phyloP scores from a whole-genome alignment of 1,140 invertebrate species.

The Neodiprion lecontei region DNA sequence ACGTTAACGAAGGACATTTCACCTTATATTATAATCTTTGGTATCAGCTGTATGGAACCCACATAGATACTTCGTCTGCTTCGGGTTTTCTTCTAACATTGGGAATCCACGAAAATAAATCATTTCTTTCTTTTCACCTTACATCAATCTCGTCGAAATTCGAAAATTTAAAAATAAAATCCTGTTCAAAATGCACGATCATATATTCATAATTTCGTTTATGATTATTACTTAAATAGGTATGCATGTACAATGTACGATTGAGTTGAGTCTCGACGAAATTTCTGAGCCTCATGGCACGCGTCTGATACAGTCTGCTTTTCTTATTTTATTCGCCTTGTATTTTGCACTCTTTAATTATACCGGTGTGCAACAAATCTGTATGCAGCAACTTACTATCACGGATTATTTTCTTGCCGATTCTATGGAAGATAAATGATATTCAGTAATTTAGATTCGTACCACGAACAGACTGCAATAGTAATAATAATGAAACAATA shows the following conservation, averaged over 20 bases:
- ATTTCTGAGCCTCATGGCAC: neutral
- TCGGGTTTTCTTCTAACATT: neutral
- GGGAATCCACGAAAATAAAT: neutral
- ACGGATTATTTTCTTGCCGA: neutral
- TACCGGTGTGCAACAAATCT: neutral
- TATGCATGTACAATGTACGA: neutral
- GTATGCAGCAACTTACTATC: neutral
- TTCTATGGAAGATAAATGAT: too few relatives aligned
- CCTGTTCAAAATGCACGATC: too few relatives aligned
- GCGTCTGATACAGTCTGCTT: neutral
- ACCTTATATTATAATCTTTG: conserved; percentile 56
- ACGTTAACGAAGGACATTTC: conserved; percentile 40
- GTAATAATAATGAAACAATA: neutral
- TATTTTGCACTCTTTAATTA: neutral
- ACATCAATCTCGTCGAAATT: neutral
- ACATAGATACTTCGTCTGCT: conserved; percentile 26
- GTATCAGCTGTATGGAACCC: conserved; percentile 56
- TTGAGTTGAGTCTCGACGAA: too few relatives aligned
- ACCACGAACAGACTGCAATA: neutral
- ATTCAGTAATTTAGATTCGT: neutral
- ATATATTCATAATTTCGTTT: too few relatives aligned
- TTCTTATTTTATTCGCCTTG: too few relatives aligned
- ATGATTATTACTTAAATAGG: neutral
- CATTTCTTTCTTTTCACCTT: conserved; percentile 19
- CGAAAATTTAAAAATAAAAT: too few relatives aligned